phyloP scores from a whole-genome alignment of 2,888 invertebrate genomes.

The Thymelicus acteon region DNA sequence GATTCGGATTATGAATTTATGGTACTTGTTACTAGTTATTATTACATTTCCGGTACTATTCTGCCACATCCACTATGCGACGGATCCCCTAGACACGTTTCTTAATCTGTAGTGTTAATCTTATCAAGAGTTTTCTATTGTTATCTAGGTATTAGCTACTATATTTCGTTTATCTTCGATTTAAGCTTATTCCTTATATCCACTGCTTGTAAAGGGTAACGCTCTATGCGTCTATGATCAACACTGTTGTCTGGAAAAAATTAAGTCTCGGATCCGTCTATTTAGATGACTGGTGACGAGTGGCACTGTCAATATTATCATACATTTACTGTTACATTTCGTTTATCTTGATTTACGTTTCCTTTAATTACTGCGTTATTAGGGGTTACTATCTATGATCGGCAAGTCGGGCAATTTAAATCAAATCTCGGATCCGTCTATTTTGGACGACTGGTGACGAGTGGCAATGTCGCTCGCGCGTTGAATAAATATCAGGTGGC shows the following conservation, averaged over 20 bases:
- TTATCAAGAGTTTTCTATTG: not conserved
- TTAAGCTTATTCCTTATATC: too few relatives aligned
- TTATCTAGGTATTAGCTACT: too few relatives aligned
- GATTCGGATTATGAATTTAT: too few relatives aligned
- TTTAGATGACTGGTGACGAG: not conserved
- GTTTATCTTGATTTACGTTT: too few relatives aligned
- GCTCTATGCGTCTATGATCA: constrained; percentile 40
- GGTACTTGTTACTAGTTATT: too few relatives aligned
- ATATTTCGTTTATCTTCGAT: too few relatives aligned
- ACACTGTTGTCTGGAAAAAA: not conserved
- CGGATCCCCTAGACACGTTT: not conserved
- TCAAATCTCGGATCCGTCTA: constrained; percentile 7
- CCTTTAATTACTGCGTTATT: constrained; percentile 37
- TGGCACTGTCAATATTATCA: not conserved
- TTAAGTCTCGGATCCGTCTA: constrained; percentile 4
- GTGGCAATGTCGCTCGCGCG: constrained; percentile 8
- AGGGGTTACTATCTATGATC: constrained; percentile 30
- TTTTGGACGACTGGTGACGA: constrained; percentile 3
- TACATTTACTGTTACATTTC: too few relatives aligned
- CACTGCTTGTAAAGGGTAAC: not conserved
- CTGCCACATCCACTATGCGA: not conserved
- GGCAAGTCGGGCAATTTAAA: not conserved
- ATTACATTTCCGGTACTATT: not conserved
- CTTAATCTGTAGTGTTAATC: not conserved
- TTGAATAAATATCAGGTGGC: constrained; percentile 19